Percentiles rank a stretch among this genome's conserved stretches.
Conservation (phyloP, 2,888 invertebrate species). For the Drosophila basisetae region DNA sequence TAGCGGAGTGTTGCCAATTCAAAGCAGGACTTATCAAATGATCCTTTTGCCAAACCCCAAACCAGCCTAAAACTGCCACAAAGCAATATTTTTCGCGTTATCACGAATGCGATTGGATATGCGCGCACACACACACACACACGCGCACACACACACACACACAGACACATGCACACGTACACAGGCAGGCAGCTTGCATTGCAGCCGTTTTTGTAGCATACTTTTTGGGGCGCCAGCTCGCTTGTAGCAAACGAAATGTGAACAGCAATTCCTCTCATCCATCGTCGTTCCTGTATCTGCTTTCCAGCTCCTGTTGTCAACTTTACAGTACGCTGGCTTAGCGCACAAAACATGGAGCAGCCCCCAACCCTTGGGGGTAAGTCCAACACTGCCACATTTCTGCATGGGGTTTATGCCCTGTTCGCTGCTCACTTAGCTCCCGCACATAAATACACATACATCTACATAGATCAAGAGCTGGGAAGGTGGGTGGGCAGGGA, state of each 20-base stretch:
- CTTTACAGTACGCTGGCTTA: conserved; percentile 61
- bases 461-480: conserved; percentile 20
- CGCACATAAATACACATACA: conserved; percentile 30
- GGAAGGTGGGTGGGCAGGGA: neutral
- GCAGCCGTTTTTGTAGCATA: conserved; percentile 49
- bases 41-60: conserved; percentile 20
- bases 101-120: conserved; percentile 58
- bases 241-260: conserved; percentile 23
- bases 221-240: conserved; percentile 34
- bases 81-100: conserved; percentile 43
- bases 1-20: conserved; percentile 40
- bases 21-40: conserved; percentile 47
- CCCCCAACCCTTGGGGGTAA: neutral
- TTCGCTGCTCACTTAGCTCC: conserved; percentile 38
- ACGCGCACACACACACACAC: neutral
- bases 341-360: conserved; percentile 28
- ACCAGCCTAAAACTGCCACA: conserved; percentile 6
- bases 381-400: conserved; percentile 11
- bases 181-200: conserved; percentile 7
- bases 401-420: conserved; percentile 38
- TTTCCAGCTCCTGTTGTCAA: conserved; percentile 41
- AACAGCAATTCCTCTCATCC: conserved; percentile 29
- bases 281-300: conserved; percentile 21
- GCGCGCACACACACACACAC: conserved; percentile 5
- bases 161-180: neutral